Evolutionary conservation across 1,140 invertebrate species (phyloP), one percentile per base, ranked within the genome.

Genomic region (Polypedilum pembai): DNA sequence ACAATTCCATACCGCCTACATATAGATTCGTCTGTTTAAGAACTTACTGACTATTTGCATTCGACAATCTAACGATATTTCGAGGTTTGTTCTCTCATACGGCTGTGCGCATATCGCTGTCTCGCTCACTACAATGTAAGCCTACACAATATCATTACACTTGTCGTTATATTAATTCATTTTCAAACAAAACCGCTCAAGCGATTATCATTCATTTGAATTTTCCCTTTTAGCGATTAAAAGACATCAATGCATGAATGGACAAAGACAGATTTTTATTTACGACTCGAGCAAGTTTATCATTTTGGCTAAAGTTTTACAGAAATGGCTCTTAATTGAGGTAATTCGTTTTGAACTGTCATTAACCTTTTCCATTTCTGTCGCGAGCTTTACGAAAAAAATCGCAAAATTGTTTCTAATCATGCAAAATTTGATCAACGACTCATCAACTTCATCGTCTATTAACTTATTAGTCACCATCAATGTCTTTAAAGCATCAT

Each of bases 231-330:
- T n/a, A 56, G 45, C 1, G n/a, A 8, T 69, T 18, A 21, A 69
- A 69, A 69, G 65, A 69, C 65, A 69, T 69, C 65, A 69, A 69
- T 5, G 65, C 65, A 69, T 69, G 65, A 21, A 20, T 69, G 8
- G 17, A 18, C 24, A 33, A 69, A 69, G 17, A 18, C 17, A 69
- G 17, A 69, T 18, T 69, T 69, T 21, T 69, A 69, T 69, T 69
- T 20, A 69, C 20, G 65, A 69, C 10, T 69, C 65, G 0, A 69
- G 17, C n/a, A 69, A 18, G 65, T 69, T 20, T n/a, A 21, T 69
- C 65, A 69, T 18, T 20, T 69, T 69, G 5, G 17, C 18, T 5
- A 69, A 10, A 20, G 17, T 3, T n/a, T 56, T 56, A 12, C 3
- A n/a, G 12, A 56, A 56, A 56, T 56, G 45, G n/a, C n/a, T 56